phyloP scores from a whole-genome alignment of 2,797 vertebrate species.

The Sebastes minor region DNA sequence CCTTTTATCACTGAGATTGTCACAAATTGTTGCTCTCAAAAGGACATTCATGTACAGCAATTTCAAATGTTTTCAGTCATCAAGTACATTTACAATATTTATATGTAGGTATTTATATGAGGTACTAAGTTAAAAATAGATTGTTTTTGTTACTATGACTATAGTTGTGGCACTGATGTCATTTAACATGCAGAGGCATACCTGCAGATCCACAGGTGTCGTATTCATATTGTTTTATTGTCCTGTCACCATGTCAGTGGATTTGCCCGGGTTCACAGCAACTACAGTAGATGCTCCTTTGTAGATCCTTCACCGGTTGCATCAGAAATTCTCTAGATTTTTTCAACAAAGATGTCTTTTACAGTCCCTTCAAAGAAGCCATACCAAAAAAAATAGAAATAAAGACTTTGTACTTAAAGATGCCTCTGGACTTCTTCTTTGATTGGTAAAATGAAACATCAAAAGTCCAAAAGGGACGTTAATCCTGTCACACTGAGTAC shows the following conservation, averaged over 20 bases:
- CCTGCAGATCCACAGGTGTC: slow-evolving; percentile 49
- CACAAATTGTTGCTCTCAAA: slow-evolving; percentile 76
- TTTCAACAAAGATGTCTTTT: slow-evolving; percentile 72
- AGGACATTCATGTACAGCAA: slow-evolving; percentile 78
- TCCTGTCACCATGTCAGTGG: slow-evolving; percentile 41
- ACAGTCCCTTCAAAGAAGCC: slow-evolving; percentile 79
- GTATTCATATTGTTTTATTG: slow-evolving; percentile 9
- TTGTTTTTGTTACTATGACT: slow-evolving; percentile 56
- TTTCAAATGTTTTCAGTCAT: slow-evolving; percentile 82
- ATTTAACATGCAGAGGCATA: slow-evolving; percentile 40
- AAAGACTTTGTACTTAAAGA: slow-evolving; percentile 78
- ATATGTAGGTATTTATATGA: slow-evolving; percentile 84
- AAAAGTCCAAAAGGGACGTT: neutral
- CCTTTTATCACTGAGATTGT: slow-evolving; percentile 63
- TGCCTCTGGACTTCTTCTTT: slow-evolving; percentile 17
- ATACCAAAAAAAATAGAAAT: slow-evolving; percentile 79
- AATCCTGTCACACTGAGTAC: neutral
- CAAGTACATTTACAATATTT: slow-evolving; percentile 89
- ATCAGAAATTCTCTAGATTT: slow-evolving; percentile 35
- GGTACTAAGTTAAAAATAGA: slow-evolving; percentile 80
- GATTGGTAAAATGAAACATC: neutral
- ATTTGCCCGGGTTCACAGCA: slow-evolving; percentile 35
- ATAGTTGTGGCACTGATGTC: slow-evolving; percentile 68
- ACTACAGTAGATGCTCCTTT: slow-evolving; percentile 49
- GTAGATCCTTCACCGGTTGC: slow-evolving; percentile 43